A percentile compares a stretch with the other conserved stretches of the same genome.
Evolutionary conservation across 2,113 vertebrate genomes (phyloP).

Genomic region (Motacilla tschutschensis): DNA sequence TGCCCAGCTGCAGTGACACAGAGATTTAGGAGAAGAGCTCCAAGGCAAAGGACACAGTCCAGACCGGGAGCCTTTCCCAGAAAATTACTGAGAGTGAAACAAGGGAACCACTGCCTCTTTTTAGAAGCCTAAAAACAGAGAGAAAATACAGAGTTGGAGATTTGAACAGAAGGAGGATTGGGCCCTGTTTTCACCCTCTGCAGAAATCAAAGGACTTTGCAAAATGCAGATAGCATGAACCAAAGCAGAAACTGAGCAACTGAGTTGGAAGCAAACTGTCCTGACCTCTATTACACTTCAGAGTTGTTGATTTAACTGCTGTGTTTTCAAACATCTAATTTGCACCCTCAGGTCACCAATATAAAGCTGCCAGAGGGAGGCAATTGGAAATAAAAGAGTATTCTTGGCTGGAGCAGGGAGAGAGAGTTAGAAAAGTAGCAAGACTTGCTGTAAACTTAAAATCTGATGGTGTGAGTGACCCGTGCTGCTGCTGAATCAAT

Average conservation of each 20-base stretch:
- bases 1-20: not conserved
- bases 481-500: not conserved
- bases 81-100: not conserved
- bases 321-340: constrained; percentile 62
- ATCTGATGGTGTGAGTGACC: constrained; percentile 1
- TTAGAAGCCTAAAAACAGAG: not conserved
- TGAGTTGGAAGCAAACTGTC: constrained; percentile 40
- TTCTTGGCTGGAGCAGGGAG: not conserved
- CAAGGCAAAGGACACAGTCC: constrained; percentile 14
- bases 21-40: constrained; percentile 5
- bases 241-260: constrained; percentile 33
- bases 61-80: not conserved
- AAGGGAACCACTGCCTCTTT: not conserved
- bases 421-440: constrained; percentile 7
- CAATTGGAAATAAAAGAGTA: not conserved
- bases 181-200: not conserved
- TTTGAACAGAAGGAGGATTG: not conserved
- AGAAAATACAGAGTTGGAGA: not conserved
- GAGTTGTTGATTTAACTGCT: constrained; percentile 62
- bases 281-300: constrained; percentile 60
- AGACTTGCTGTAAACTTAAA: constrained; percentile 9
- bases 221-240: constrained; percentile 37
- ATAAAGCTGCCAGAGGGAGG: constrained; percentile 54
- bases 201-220: constrained; percentile 23
- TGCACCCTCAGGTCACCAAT: constrained; percentile 56